A percentile compares a stretch with the other conserved stretches of the same genome.
Evolutionary conservation across 2,797 vertebrate species (phyloP).

Genomic region (Telmatherina bonti): DNA sequence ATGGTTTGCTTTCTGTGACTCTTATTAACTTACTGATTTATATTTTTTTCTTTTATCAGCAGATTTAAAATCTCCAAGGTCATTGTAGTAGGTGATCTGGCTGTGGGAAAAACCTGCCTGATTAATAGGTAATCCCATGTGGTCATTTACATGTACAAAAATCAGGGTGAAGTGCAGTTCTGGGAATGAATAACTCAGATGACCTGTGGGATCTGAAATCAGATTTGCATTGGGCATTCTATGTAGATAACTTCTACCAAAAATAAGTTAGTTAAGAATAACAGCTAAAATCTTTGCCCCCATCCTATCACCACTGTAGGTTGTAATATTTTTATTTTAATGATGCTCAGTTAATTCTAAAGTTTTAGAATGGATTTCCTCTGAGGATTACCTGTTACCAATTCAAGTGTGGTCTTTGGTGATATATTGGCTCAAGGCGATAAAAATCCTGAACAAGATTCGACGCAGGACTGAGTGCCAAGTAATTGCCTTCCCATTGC

Average conservation of each 20-base stretch:
- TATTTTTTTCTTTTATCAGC: conserved; percentile 44
- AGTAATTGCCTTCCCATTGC: background rate
- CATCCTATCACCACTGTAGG: no score
- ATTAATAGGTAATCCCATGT: conserved; percentile 90
- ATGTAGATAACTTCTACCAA: no score
- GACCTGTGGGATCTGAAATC: no score
- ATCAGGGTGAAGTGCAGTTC: background rate
- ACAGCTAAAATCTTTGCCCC: no score
- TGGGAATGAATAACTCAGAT: conserved; percentile 33
- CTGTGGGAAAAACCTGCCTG: conserved; percentile 96
- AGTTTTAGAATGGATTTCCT: no score
- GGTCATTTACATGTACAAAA: background rate
- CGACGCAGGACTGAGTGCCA: background rate
- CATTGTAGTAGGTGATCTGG: conserved; percentile 95
- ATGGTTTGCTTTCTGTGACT: background rate
- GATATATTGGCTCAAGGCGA: background rate
- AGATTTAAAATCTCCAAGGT: conserved; percentile 98
- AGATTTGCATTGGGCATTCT: no score
- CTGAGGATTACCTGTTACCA: no score
- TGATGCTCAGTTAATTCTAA: no score
- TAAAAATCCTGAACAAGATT: background rate
- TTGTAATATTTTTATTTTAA: no score
- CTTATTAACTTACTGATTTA: background rate
- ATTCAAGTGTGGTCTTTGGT: background rate
- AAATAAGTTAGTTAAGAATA: no score